A percentile compares a stretch with the other conserved stretches of the same genome.
Conservation (phyloP, 2,888 invertebrate species). For the Lymantria monacha region DNA sequence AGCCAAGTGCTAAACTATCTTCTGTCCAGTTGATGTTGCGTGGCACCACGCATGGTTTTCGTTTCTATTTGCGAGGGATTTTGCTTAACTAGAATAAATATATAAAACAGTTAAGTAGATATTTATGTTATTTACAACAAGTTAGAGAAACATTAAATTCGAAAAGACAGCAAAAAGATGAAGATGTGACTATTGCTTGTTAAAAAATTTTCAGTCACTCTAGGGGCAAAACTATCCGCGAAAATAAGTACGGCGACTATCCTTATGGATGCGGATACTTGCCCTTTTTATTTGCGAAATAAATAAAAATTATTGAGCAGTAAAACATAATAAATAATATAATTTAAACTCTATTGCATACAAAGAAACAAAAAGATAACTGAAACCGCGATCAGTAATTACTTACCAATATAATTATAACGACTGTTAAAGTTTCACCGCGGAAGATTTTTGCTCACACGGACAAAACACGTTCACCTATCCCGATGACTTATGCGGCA, state of each 20-base stretch:
- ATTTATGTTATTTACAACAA: too few species aligned
- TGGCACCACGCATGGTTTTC: too few species aligned
- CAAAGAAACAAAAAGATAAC: not conserved
- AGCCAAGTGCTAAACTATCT: constrained; percentile 14
- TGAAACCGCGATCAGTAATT: not conserved
- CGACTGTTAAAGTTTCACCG: too few species aligned
- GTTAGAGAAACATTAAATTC: too few species aligned
- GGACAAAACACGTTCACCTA: too few species aligned
- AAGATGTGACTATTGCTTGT: not conserved
- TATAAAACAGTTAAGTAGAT: too few species aligned
- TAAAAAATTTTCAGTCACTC: not conserved
- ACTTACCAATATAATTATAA: too few species aligned
- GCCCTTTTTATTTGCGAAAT: not conserved
- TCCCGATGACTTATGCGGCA: too few species aligned
- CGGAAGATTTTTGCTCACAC: too few species aligned
- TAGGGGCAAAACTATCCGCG: not conserved
- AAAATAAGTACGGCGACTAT: constrained; percentile 3
- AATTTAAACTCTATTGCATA: not conserved
- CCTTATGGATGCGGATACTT: too few species aligned
- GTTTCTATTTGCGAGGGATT: too few species aligned
- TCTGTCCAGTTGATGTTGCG: constrained; percentile 27
- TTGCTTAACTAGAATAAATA: too few species aligned
- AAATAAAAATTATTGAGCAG: not conserved
- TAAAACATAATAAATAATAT: not conserved
- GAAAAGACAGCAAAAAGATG: not conserved